Conservation (phyloP, 2,113 vertebrate genomes). For the Tringa solitaria region DNA sequence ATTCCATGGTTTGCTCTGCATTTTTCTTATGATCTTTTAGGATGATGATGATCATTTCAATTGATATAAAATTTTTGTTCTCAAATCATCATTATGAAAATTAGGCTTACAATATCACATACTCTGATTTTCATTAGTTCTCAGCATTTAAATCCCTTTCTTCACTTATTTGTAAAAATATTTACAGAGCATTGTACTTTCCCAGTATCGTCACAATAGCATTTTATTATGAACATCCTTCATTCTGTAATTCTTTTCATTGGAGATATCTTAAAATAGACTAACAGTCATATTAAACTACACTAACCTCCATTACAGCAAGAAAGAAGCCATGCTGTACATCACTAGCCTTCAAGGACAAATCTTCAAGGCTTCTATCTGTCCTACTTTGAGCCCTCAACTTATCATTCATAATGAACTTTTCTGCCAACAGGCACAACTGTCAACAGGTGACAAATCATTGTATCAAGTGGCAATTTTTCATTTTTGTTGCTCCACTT, state of each 20-base stretch:
- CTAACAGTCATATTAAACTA: neutral
- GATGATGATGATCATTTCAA: neutral
- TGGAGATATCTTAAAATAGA: neutral
- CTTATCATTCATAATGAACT: slow-evolving; percentile 63
- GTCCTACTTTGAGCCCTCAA: slow-evolving; percentile 4
- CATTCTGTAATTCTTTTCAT: neutral
- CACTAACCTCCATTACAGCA: neutral
- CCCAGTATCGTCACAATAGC: neutral
- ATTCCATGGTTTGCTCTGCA: neutral
- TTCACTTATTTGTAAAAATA: neutral
- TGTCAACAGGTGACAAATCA: slow-evolving; percentile 62
- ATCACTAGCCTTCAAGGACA: slow-evolving; percentile 37
- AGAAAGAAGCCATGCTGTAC: neutral
- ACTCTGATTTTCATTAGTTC: neutral
- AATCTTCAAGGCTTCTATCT: slow-evolving; percentile 25
- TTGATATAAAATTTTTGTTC: neutral
- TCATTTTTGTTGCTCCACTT: slow-evolving; percentile 18
- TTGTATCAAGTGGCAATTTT: slow-evolving; percentile 32
- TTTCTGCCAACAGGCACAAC: slow-evolving; percentile 57
- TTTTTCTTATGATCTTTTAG: neutral
- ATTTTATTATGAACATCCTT: neutral
- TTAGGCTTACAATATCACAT: neutral
- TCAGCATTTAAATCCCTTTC: neutral
- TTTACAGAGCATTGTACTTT: neutral
- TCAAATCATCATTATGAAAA: neutral